A percentile compares a stretch with the other conserved stretches of the same genome.
Evolutionary conservation across 2,113 vertebrate species (phyloP).

Genomic region (Muscicapa adusta): DNA sequence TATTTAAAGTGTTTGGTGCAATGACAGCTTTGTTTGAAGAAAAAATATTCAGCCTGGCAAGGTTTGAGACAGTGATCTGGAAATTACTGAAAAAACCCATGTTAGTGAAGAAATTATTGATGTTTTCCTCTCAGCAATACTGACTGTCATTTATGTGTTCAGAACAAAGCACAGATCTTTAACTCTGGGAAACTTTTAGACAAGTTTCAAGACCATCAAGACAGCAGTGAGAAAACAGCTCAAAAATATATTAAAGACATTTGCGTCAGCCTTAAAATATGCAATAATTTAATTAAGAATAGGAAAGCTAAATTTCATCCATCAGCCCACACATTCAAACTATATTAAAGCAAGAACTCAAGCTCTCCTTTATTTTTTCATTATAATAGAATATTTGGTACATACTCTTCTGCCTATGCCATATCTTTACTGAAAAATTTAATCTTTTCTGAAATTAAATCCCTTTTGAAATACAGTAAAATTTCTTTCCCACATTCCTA

Average conservation of each 20-base stretch:
- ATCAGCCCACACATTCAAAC: background rate
- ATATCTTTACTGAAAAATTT: background rate
- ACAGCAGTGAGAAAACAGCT: background rate
- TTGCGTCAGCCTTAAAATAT: background rate
- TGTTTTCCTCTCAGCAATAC: background rate
- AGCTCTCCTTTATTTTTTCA: background rate
- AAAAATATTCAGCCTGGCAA: background rate
- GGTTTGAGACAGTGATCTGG: background rate
- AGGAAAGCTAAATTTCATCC: background rate
- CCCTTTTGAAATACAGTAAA: background rate
- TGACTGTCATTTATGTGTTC: background rate
- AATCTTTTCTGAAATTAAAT: background rate
- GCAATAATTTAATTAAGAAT: slow-evolving; percentile 25
- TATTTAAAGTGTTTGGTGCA: background rate
- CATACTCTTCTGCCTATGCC: background rate
- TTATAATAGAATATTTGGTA: background rate
- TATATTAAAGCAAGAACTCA: background rate
- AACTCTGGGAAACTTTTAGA: background rate
- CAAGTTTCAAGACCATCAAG: background rate
- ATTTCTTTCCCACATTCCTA: background rate
- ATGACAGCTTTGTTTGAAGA: background rate
- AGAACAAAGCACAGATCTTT: background rate
- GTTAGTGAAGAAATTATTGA: background rate
- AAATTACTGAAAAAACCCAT: background rate
- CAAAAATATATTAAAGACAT: background rate